These are phyloP conservation scores for Epistrophe eligans DNA, from an alignment of 2,888 invertebrate species.

Conservation along the genomic window DNA sequence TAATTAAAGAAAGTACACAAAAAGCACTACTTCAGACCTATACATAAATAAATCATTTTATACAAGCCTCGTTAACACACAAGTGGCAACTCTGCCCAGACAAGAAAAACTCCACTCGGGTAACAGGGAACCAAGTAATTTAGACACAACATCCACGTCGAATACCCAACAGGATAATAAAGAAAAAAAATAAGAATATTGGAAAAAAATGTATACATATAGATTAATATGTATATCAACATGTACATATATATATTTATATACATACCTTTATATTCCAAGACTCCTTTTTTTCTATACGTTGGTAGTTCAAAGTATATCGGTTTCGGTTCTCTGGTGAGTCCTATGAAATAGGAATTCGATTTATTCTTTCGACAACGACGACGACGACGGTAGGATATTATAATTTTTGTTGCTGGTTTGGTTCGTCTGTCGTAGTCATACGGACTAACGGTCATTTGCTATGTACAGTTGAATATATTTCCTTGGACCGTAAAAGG, in stretches of 20 bases:
- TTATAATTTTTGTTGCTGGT: slow-evolving; percentile 16
- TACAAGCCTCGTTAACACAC: too few relatives aligned
- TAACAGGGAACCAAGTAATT: slow-evolving; percentile 31
- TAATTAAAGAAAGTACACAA: too few relatives aligned
- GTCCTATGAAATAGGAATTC: slow-evolving; percentile 19
- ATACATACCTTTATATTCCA: neutral
- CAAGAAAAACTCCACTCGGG: neutral
- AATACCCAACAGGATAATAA: slow-evolving; percentile 28
- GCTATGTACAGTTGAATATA: slow-evolving; percentile 4
- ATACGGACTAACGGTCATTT: neutral
- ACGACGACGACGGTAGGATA: slow-evolving; percentile 5
- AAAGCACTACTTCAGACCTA: too few relatives aligned
- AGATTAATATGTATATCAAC: neutral
- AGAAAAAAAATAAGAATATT: slow-evolving; percentile 12
- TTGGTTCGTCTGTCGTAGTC: neutral
- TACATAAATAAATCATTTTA: too few relatives aligned
- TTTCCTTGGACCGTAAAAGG: slow-evolving; percentile 7
- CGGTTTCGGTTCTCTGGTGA: too few relatives aligned
- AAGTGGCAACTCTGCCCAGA: neutral
- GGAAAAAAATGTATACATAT: neutral
- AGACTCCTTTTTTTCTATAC: neutral
- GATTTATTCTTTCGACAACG: slow-evolving; percentile 18
- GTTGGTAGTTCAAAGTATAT: neutral
- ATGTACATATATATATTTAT: neutral
- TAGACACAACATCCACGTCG: slow-evolving; percentile 31